Base-by-base conservation (phyloP, 1,140 invertebrate species). In the Leptinotarsa lineolata region DNA sequence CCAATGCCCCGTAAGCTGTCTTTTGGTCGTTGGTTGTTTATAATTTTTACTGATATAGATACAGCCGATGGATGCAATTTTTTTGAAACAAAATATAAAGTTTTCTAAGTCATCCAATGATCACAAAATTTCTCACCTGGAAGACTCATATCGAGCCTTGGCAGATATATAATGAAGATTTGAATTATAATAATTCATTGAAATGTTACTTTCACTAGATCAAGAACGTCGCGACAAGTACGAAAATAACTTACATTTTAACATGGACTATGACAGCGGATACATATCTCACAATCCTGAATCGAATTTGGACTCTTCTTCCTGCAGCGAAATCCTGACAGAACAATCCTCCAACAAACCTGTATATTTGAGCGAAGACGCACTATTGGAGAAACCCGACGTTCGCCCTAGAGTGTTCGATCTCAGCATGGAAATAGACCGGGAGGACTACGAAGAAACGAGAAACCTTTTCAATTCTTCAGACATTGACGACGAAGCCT, bases 251-350 rank as follows among this genome's bases (percentile, higher is more conserved):
- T 46, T 45, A 18, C 15, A 39, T 3, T 63, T 71, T 2, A 71
- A n/a, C 5, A 79, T 82, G 76, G 82, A 83, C 75, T 77, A 81
- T 68, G 82, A 83, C 74, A 82, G 81, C 74, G 82, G 82, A 2
- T 83, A 78, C 73, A 73, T 80, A 72, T 81, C 79, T 13, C 72
- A 80, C 46, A 75, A 78, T 75, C 74, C 75, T 11, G 81, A 81
- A 76, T 81, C 81, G 13, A 80, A 78, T 73, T 80, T 73, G 3
- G 77, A 78, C 69, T 76, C 74, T 18, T 74, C 66, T 24, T 64
- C 39, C 48, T 74, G 78, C 61, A 21, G n/a, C 4, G 65, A 75
- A 46, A 45, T 21, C 20, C 61, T 65, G 8, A 65, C 64, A 72
- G 72, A 72, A 68, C 74, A 74, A 67, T 58, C 54, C 22, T 64